phyloP scores from a whole-genome alignment of 2,113 vertebrate species.

The Campylorhamphus procurvoides region DNA sequence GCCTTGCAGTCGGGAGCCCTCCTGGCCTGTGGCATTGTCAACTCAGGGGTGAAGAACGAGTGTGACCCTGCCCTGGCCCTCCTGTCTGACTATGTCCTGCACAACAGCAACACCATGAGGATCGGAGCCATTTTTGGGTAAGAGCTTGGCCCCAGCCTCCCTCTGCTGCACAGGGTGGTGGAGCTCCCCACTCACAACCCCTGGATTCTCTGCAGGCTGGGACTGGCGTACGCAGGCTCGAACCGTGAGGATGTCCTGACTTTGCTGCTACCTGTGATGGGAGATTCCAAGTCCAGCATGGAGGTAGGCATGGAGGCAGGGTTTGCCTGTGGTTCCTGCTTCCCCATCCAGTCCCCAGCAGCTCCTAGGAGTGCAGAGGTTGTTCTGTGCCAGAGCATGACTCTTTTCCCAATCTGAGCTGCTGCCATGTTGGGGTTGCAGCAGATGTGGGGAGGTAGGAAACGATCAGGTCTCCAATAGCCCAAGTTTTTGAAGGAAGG shows the following conservation, averaged over 20 bases:
- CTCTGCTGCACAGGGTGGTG: accelerated
- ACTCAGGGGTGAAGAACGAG: constrained; percentile 96
- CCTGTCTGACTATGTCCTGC: constrained; percentile 95
- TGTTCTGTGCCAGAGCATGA: background rate
- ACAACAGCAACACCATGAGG: constrained; percentile 97
- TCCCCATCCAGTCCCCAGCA: accelerated
- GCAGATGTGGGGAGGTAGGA: background rate
- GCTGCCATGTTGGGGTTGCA: background rate
- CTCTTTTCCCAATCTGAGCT: background rate
- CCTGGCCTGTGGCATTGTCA: constrained; percentile 96
- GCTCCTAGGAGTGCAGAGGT: background rate
- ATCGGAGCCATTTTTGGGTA: constrained; percentile 99
- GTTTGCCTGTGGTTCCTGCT: background rate
- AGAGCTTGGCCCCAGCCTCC: background rate
- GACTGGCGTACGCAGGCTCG: constrained; percentile 94
- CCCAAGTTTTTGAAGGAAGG: background rate
- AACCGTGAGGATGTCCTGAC: constrained; percentile 97
- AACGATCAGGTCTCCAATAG: background rate
- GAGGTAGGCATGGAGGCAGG: constrained; percentile 77
- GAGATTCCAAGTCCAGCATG: constrained; percentile 98
- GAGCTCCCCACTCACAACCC: background rate
- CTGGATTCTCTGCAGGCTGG: constrained; percentile 78
- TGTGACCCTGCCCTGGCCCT: constrained; percentile 96
- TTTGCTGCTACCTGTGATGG: constrained; percentile 96
- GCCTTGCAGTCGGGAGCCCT: constrained; percentile 89